Conservation (phyloP, 2,888 invertebrate species). For the Rutpela maculata region DNA sequence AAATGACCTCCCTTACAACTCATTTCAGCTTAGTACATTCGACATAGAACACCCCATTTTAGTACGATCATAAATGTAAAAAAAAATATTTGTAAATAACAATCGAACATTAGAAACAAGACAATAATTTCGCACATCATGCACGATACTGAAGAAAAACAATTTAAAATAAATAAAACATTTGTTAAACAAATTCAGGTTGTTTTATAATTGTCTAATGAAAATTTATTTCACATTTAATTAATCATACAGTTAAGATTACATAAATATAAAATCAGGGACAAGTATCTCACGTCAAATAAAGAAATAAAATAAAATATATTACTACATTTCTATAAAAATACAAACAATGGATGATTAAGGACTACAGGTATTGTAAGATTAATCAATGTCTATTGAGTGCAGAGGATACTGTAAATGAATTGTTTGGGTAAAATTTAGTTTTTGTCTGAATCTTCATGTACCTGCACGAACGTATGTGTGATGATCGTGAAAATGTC, state of each 20-base stretch:
- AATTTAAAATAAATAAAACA: conserved; percentile 36
- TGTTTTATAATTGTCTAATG: conserved; percentile 57
- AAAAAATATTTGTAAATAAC: no score
- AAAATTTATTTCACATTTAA: conserved; percentile 66
- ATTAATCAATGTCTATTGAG: conserved; percentile 35
- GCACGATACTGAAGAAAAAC: conserved; percentile 13
- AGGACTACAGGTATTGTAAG: conserved; percentile 51
- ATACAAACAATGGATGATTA: conserved; percentile 61
- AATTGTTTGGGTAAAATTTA: background rate
- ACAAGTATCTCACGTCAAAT: conserved; percentile 58
- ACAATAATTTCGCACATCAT: background rate
- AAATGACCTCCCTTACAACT: background rate
- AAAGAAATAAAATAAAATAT: conserved; percentile 56
- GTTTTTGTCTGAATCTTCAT: conserved; percentile 8
- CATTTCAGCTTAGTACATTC: background rate
- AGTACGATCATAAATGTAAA: no score
- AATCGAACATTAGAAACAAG: no score
- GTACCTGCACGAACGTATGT: conserved; percentile 4
- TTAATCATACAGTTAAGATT: conserved; percentile 65
- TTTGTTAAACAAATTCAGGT: conserved; percentile 36
- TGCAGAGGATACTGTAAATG: conserved; percentile 18
- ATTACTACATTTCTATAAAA: conserved; percentile 65
- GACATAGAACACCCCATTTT: background rate
- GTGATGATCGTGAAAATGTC: conserved; percentile 35
- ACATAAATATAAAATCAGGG: conserved; percentile 67